Evolutionary conservation across 1,140 invertebrate species (phyloP), one percentile per base, ranked within the genome.

Genomic region (Ridgeia piscesae): DNA sequence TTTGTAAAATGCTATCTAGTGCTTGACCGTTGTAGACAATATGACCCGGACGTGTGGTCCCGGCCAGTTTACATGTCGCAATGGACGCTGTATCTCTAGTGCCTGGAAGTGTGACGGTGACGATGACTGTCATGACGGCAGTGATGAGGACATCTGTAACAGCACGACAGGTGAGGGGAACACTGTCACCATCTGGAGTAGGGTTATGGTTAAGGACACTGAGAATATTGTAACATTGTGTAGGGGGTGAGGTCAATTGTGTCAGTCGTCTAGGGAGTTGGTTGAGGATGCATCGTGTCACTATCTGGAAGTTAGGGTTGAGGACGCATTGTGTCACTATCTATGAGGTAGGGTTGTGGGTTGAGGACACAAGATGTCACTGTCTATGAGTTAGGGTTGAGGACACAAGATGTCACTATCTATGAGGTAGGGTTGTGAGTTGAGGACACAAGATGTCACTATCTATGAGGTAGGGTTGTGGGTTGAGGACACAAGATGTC

Each of bases 81-180:
- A 93, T 92, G 99, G 99, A 8, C 99, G 99, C 94, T 94, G 94
- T 91, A 92, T 94, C 34, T 35, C 58, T 27, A 6, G 27, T 35
- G 48, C 35, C 31, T 42, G 91, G 34, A 4, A 33, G 33, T 93
- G 93, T 89, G 92, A 93, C 77, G 58, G 35, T 2, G 34, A 88
- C n/a, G 91, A 93, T 35, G 92, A 93, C 77, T 93, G 93, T 42
- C 58, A 92, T 14, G 93, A 93, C 58, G 93, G 93, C 89, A 91
- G 89, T 88, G 93, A 93, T 92, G 93, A 93, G 88, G 34, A 50
- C 6, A 11, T 88, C 91, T 93, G 93, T 93, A 91, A 89, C 34
- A 92, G 48, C 11, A 91, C 91, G 11, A 91, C 89, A 6, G 94
- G 94, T 89, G 89, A 14, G 42, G 34, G n/a, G n/a, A n/a, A 97